These are phyloP conservation scores for Streptopelia turtur DNA, from an alignment of 2,797 vertebrate genomes.

Conservation along the genomic window DNA sequence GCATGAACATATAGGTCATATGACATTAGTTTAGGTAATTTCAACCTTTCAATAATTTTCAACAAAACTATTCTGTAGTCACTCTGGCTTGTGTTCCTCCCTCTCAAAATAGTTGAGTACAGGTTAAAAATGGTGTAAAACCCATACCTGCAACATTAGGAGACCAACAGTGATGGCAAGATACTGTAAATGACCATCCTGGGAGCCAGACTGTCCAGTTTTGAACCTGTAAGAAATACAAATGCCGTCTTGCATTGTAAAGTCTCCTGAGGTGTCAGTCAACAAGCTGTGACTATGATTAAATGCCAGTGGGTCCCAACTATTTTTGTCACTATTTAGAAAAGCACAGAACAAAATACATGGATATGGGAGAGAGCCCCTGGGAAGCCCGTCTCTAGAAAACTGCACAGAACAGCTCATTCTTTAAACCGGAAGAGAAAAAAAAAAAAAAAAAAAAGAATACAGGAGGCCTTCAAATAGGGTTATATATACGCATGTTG, in stretches of 20 bases:
- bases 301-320: neutral
- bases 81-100: neutral
- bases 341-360: neutral
- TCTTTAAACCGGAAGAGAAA: neutral
- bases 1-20: neutral
- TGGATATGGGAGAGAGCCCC: neutral
- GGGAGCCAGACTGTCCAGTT: neutral
- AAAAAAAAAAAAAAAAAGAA: too few relatives aligned
- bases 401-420: neutral
- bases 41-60: neutral
- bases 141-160: accelerated
- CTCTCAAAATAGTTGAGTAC: neutral
- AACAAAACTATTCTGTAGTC: neutral
- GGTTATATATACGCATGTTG: neutral
- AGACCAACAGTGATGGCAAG: neutral
- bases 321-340: neutral
- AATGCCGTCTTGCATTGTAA: neutral
- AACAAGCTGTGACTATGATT: slow-evolving; percentile 37
- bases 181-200: neutral
- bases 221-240: slow-evolving; percentile 11
- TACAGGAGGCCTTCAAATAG: neutral
- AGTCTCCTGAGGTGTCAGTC: neutral
- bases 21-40: neutral
- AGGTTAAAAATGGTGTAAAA: neutral
- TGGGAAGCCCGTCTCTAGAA: neutral